Percentiles rank a stretch among this genome's conserved stretches.
Conservation (phyloP, 2,113 vertebrate species). For the Hyla sarda region DNA sequence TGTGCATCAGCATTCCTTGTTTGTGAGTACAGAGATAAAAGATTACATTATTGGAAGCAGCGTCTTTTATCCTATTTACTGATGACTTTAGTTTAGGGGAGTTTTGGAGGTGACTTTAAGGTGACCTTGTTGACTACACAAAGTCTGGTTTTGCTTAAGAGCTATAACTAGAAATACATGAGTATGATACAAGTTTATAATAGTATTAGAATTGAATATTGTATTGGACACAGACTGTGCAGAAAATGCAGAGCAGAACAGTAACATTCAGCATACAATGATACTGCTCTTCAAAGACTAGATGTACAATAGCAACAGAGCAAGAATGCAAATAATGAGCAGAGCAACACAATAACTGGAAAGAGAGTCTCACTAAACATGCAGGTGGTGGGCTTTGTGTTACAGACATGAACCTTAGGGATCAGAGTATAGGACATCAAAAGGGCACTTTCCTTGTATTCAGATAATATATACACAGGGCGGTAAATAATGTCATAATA, state of each 20-base stretch:
- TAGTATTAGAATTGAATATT: not conserved
- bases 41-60: too few relatives aligned
- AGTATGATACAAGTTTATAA: not conserved
- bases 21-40: too few relatives aligned
- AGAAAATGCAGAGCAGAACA: not conserved
- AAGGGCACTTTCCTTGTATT: not conserved
- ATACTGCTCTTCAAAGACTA: conserved; percentile 29
- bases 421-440: not conserved
- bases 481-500: not conserved
- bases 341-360: conserved; percentile 33
- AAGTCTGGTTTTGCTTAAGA: not conserved
- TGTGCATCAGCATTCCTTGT: too few relatives aligned
- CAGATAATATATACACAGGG: not conserved
- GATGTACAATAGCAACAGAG: conserved; percentile 9
- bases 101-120: too few relatives aligned
- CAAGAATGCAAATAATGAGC: not conserved
- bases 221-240: not conserved
- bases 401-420: not conserved
- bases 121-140: not conserved
- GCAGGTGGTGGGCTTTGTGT: not conserved
- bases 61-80: too few relatives aligned
- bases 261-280: not conserved
- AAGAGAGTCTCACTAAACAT: not conserved
- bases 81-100: too few relatives aligned
- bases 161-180: not conserved